Evolutionary conservation across 2,797 vertebrate genomes (phyloP), one percentile per base, ranked within the genome.

Genomic region (Rhinophrynus dorsalis): DNA sequence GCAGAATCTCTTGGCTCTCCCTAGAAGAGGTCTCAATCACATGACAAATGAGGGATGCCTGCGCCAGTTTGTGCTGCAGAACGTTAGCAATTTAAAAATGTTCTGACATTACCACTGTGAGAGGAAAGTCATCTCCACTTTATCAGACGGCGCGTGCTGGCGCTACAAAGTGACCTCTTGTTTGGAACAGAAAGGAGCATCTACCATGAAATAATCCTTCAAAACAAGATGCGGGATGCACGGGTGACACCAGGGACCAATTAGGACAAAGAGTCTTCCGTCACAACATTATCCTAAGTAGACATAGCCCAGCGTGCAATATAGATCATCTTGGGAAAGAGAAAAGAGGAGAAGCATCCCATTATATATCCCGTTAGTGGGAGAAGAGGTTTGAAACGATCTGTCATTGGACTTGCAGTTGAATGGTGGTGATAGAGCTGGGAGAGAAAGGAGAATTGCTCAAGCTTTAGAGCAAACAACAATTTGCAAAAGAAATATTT

Each of bases 271-370:
- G 4, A 29, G 30, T 33, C 10, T 12, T 18, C 51, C 10, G 51
- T 33, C 29, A 55, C 51, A 55, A 55, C 51, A 55, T 55, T 55
- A 55, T 20, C 51, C 51, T 55, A 55, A 55, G 51, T 33, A 55
- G 48, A 51, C 23, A 29, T 23, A 29, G 13, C 11, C 24, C 6
- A 24, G 29, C 48, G 11, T 2, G 9, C 29, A 21, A 15, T 29
- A 55, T 33, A 55, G 29, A 55, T 33, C 51, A 33, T 20, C 13
- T 17, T 3, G 30, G 8, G 26, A 56, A 5, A n/a, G 3, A 18
- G 8, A n/a, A 56, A 5, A n/a, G 3, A 8, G 15, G 30, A 9
- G n/a, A 37, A 20, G 52, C 30, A 56, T 56, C 30, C 51, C 51
- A 54, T 54, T 54, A 32, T 15, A 27, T 32, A n/a, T 13, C 29